A percentile compares a stretch with the other conserved stretches of the same genome.
Conservation (phyloP, 2,113 vertebrate genomes). For the Lepus europaeus region DNA sequence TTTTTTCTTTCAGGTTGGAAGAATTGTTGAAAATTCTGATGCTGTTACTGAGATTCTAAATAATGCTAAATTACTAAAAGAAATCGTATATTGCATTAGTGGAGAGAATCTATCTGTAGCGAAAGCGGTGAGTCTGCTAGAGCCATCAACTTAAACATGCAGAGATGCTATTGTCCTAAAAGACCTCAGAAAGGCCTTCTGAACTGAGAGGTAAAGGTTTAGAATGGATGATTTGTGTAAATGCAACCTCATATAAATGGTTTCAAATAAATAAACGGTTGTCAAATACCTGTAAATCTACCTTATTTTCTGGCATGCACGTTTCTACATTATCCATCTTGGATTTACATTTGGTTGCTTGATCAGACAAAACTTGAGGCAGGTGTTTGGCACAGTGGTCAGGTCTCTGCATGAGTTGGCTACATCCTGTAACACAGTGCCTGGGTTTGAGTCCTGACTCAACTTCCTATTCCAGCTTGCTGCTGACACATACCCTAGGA, state of each 20-base stretch:
- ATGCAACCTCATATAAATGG: not conserved
- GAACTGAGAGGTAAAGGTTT: constrained; percentile 21
- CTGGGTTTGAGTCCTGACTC: too few relatives aligned
- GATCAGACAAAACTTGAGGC: not conserved
- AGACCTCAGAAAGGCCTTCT: not conserved
- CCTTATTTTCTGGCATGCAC: not conserved
- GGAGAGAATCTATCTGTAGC: constrained; percentile 95
- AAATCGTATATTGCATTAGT: constrained; percentile 92
- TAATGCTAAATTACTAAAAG: constrained; percentile 89
- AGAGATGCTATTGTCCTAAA: not conserved
- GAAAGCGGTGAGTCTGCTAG: constrained; percentile 90
- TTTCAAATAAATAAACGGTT: constrained; percentile 35
- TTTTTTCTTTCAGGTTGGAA: constrained; percentile 89
- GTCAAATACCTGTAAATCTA: not conserved
- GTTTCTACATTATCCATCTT: not conserved
- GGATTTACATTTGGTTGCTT: not conserved
- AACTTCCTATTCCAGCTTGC: too few relatives aligned
- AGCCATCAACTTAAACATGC: not conserved
- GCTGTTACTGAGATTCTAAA: constrained; percentile 91
- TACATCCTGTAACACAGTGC: too few relatives aligned
- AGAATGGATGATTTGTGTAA: not conserved
- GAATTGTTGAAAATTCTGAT: constrained; percentile 91
- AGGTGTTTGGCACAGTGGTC: too few relatives aligned
- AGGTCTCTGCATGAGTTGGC: too few relatives aligned
- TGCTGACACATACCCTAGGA: too few relatives aligned